Evolutionary conservation across 1,140 invertebrate species (phyloP), one percentile per base, ranked within the genome.

Genomic region (Apis dorsata): DNA sequence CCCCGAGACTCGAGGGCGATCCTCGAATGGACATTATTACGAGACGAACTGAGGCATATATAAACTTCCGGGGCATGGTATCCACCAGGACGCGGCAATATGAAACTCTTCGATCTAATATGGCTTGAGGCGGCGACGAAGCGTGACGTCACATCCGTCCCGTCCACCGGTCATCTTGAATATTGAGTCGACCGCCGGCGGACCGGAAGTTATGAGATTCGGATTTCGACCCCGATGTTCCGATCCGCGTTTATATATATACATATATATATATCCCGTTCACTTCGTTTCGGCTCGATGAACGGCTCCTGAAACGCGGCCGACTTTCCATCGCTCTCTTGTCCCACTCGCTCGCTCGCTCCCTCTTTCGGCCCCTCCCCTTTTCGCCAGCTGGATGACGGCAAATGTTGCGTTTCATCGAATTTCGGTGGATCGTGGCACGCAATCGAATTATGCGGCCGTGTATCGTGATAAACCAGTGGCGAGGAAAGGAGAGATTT

Each of bases 121-220:
- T 94, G 91, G 93, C 92, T 91, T 87, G 90, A 90, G 91, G 92
- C 90, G 90, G 93, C 93, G 93, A 93, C 92, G 92, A 93, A 94
- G 92, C 93, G 92, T 93, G 91, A 93, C 90, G 91, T 92, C 93
- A 92, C 93, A 93, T 92, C 93, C 92, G 91, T 91, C 91, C 90
- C 90, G 89, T 88, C 86, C 85, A 65, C 89, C 88, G 93, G 92
- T 93, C 93, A 94, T 94, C 92, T 93, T 93, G 92, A 93, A 94
- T 93, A 94, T 94, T 94, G 93, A 93, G 92, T 90, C 91, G 89
- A 92, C 91, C 90, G 88, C 86, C 92, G 88, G 62, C 92, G 86
- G 88, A 93, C 89, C 91, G 92, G 91, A 94, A 93, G 93, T 92
- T 94, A 93, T 94, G 93, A 94, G 91, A 94, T 93, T 92, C 90